Evolutionary conservation across 2,888 invertebrate genomes (phyloP), one percentile per base, ranked within the genome.

Genomic region (Tortricodes alternella): DNA sequence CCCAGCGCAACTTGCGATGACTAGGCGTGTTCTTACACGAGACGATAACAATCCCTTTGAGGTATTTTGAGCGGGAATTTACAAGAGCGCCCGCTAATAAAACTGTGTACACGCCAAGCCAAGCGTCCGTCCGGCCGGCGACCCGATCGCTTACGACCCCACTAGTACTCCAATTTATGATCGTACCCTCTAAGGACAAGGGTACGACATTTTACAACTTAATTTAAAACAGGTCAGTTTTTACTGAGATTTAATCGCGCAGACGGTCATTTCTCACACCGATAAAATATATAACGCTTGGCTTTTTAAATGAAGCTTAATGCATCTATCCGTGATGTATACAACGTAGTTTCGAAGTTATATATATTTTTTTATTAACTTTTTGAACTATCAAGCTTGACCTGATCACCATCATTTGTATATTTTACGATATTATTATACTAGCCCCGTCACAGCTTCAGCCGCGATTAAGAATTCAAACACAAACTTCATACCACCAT

Each of bases 131-230:
- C 74, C 71, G 73, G 70, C 71, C 74, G 67, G 68, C 72, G 74
- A 76, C 74, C 71, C 69, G 70, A 68, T 65, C 78, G 73, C 80
- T 85, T 82, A 87, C 82, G 80, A 82, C 80, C 81, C 79, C 75
- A 81, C 78, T 82, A 78, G 75, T 75, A 69, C 66, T 60, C 74
- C 77, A 75, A 87, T 89, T 87, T 87, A 89, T 78, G 80, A 76
- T 72, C 76, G 76, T 73, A 75, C 80, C 81, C 78, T 79, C 74
- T 67, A 72, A 63, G 74, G 76, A 80, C 77, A 71, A 81, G 80
- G 78, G 78, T 82, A 77, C 70, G 69, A 74, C 76, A 72, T 81
- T 87, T 85, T 83, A 87, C 80, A 83, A 79, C 85, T 85, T 83
- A 81, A 88, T 87, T 85, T 82, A 79, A 82, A 82, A 71, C 74